These are phyloP conservation scores for Lates calcarifer DNA, from an alignment of 2,113 vertebrate species.

Conservation along the genomic window DNA sequence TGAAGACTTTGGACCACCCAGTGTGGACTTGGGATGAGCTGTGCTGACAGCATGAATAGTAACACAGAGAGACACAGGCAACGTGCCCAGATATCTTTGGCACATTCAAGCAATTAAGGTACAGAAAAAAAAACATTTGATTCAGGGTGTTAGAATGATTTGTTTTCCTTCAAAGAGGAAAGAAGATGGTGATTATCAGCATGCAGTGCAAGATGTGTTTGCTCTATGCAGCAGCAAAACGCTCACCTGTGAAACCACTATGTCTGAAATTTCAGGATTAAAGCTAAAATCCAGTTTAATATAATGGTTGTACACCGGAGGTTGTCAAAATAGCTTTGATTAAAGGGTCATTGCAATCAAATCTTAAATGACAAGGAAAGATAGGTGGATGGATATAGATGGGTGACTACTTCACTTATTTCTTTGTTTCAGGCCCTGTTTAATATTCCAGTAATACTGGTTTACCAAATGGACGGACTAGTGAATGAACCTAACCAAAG, in stretches of 20 bases:
- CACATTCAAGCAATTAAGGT: constrained; percentile 54
- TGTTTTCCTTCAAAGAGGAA: constrained; percentile 38
- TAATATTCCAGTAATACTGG: neutral
- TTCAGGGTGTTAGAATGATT: constrained; percentile 29
- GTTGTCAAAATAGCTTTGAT: neutral
- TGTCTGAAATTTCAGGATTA: neutral
- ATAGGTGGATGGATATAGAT: neutral
- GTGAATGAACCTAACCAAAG: too few species aligned
- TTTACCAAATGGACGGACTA: neutral
- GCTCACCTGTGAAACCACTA: constrained; percentile 32
- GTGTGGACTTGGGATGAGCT: constrained; percentile 13
- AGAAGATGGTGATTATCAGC: constrained; percentile 26
- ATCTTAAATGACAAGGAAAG: neutral
- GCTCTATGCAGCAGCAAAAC: constrained; percentile 21
- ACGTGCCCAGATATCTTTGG: constrained; percentile 39
- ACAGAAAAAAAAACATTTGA: constrained; percentile 20
- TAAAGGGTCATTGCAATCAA: neutral
- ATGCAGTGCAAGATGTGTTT: constrained; percentile 24
- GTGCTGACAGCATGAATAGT: constrained; percentile 51
- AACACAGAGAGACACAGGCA: constrained; percentile 36
- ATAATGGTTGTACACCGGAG: neutral
- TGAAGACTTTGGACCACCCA: neutral
- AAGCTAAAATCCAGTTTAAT: neutral
- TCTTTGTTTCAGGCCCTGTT: neutral
- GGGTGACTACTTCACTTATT: neutral